A percentile compares a stretch with the other conserved stretches of the same genome.
Evolutionary conservation across 2,888 invertebrate species (phyloP).

Genomic region (Zeuzera pyrina): DNA sequence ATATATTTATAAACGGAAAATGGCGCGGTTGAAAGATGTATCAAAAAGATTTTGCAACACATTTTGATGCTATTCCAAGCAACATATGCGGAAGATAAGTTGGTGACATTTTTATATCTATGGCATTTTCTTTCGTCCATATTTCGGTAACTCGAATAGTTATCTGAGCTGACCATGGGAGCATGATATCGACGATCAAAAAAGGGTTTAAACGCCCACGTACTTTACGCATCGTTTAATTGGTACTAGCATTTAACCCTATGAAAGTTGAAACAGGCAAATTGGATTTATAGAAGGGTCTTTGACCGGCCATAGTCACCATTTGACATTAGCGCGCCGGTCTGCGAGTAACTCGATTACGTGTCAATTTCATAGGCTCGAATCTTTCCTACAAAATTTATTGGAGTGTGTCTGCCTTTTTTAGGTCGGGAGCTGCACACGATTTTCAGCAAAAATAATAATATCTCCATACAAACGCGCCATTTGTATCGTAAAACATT

Average conservation of each 20-base stretch:
- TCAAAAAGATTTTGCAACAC: too few species aligned
- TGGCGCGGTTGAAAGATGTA: too few species aligned
- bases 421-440: too few species aligned
- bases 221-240: constrained; percentile 66
- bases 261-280: constrained; percentile 61
- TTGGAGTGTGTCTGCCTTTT: constrained; percentile 14
- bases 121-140: constrained; percentile 32
- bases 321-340: constrained; percentile 50
- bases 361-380: constrained; percentile 40
- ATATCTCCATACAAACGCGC: too few species aligned
- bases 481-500: too few species aligned
- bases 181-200: constrained; percentile 35
- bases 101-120: too few species aligned
- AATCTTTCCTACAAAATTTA: constrained; percentile 27
- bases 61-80: too few species aligned
- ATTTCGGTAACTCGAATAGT: constrained; percentile 18
- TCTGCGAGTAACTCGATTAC: constrained; percentile 55
- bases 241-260: constrained; percentile 42
- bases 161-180: constrained; percentile 16
- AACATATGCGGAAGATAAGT: too few species aligned
- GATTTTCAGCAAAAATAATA: too few species aligned
- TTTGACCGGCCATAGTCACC: constrained; percentile 58
- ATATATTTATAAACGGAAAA: too few species aligned
- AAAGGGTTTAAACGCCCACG: constrained; percentile 35
- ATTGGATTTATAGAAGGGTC: constrained; percentile 56